Evolutionary conservation across 2,113 vertebrate species (phyloP), one percentile per base, ranked within the genome.

Genomic region (Rynchops niger): DNA sequence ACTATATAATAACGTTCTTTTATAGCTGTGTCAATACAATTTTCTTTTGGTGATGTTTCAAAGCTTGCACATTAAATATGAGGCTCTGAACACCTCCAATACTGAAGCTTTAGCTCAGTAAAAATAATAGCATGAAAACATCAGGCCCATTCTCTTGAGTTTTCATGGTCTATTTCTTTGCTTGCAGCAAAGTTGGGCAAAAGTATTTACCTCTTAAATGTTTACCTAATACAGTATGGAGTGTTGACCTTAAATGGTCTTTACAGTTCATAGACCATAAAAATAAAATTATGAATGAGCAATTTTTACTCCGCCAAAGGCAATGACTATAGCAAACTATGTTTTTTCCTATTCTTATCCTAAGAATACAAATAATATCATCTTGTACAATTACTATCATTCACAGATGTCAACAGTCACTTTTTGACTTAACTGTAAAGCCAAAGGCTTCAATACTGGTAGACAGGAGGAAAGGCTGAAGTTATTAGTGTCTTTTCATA

Each of bases 161-260:
- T 97, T 98, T 98, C 97, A 98, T 97, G 98, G 97, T 98, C 98
- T 97, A 95, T 93, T 98, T 98, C 95, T 97, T 97, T 76, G 94
- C 97, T 98, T 77, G 92, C 90, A 98, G 97, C 93, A 96, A 97
- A 98, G 95, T 97, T 97, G 85, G 80, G 95, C 93, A 96, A 94
- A 98, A 97, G 92, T 98, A 98, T 98, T 98, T 98, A 98, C 95
- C 93, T 97, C 95, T 97, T 97, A 98, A 97, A 97, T 97, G 95
- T 98, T 98, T 98, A 97, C 96, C 81, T 97, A 97, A 97, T 96
- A 88, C 82, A 95, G 76, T 97, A 96, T 95, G 97, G 98, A 96
- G 91, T 95, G 77, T 70, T 98, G 97, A 98, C 95, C 97, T 98
- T 96, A 98, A 97, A 90, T 97, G 94, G 91, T 97, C 96, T 98